Evolutionary conservation across 2,113 vertebrate species (phyloP).

Genomic region (Muscicapa adusta): DNA sequence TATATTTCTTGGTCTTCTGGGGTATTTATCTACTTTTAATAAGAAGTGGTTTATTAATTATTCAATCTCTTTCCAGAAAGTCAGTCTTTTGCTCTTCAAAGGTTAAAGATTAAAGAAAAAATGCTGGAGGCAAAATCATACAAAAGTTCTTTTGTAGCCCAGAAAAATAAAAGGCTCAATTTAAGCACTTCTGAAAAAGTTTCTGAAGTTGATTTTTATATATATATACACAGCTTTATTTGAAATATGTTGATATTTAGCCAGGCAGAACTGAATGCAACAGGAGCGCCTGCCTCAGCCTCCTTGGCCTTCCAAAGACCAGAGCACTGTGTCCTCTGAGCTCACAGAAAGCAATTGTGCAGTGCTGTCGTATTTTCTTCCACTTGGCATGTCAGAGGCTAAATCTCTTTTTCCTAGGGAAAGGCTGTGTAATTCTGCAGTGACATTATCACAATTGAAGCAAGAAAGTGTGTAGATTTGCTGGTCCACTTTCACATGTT

Average conservation of each 20-base stretch:
- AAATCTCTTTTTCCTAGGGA: not conserved
- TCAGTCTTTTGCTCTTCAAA: conserved; percentile 25
- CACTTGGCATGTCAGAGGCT: not conserved
- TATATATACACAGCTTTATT: not conserved
- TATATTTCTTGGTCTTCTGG: not conserved
- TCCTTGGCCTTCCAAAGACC: not conserved
- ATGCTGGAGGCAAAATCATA: conserved; percentile 29
- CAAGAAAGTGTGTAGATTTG: not conserved
- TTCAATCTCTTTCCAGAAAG: conserved; percentile 30
- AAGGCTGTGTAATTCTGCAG: not conserved
- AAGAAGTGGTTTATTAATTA: not conserved
- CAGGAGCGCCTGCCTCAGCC: not conserved
- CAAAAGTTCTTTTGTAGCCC: conserved; percentile 50
- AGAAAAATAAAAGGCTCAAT: not conserved
- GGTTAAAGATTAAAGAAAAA: conserved; percentile 56
- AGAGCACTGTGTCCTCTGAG: not conserved
- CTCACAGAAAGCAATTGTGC: not conserved
- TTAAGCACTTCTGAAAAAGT: not conserved
- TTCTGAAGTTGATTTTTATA: not conserved
- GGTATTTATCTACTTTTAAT: not conserved
- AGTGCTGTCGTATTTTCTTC: not conserved
- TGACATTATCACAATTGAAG: not conserved
- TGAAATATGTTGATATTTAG: not conserved
- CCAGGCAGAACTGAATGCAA: not conserved
- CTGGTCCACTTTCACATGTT: not conserved